phyloP scores from a whole-genome alignment of 2,113 vertebrate species.

The Cephalopterus ornatus region DNA sequence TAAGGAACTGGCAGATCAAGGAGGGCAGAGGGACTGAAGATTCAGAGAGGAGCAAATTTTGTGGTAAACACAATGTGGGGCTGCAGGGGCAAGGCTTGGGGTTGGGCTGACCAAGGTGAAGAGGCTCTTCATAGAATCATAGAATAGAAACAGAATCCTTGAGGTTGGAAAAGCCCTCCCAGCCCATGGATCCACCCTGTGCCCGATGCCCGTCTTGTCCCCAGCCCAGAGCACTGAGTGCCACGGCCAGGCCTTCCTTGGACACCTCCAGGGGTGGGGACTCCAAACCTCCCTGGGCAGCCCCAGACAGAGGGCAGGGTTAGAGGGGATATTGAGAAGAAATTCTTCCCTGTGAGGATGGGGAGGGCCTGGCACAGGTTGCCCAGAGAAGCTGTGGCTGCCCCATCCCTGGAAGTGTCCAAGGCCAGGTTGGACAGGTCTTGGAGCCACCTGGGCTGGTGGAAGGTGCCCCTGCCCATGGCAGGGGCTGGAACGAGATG shows the following conservation, averaged over 20 bases:
- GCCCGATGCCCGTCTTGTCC: background rate
- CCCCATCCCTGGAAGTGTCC: background rate
- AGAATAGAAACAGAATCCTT: background rate
- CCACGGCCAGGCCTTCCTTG: accelerated
- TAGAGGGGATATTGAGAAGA: too few species aligned
- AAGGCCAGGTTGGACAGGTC: background rate
- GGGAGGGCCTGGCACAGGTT: too few species aligned
- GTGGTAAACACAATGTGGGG: background rate
- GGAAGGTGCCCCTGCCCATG: background rate
- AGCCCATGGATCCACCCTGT: background rate
- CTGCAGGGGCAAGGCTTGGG: too few species aligned
- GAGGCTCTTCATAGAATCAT: background rate
- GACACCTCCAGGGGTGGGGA: background rate
- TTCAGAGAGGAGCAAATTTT: background rate
- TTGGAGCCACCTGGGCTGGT: background rate
- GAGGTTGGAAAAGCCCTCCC: background rate
- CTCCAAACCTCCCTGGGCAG: background rate
- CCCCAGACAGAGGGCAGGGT: too few species aligned
- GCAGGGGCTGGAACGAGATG: background rate
- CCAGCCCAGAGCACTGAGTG: background rate
- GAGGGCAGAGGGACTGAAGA: background rate
- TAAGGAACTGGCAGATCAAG: background rate
- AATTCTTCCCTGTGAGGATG: too few species aligned
- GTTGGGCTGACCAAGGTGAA: background rate
- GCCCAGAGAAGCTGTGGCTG: too few species aligned